Evolutionary conservation across 2,797 vertebrate species (phyloP).

Genomic region (Chromobotia macracanthus): DNA sequence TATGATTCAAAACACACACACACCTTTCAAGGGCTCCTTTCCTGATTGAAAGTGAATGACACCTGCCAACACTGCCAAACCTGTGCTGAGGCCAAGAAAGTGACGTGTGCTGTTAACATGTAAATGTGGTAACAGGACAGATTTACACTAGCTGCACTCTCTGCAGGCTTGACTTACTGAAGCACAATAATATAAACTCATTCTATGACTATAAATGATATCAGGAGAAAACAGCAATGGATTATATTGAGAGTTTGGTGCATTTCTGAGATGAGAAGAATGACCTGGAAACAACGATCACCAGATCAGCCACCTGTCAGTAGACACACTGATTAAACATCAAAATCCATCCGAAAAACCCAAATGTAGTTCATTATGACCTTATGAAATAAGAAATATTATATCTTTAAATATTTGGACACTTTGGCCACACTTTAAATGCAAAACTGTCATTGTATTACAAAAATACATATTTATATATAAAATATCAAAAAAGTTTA

Average conservation of each 20-base stretch:
- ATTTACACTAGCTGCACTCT: conserved; percentile 68
- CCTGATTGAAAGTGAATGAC: conserved; percentile 68
- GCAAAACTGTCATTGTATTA: no score
- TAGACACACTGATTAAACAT: not conserved
- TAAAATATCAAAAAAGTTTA: no score
- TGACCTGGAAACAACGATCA: not conserved
- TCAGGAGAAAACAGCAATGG: not conserved
- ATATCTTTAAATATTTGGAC: no score
- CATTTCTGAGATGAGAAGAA: conserved; percentile 11
- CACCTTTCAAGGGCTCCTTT: conserved; percentile 55
- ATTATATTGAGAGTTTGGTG: not conserved
- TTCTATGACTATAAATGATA: conserved; percentile 22
- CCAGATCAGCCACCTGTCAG: conserved; percentile 1
- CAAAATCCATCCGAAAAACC: not conserved
- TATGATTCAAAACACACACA: not conserved
- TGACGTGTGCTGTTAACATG: conserved; percentile 48
- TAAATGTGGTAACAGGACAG: conserved; percentile 54
- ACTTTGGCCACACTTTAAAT: no score
- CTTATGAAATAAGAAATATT: no score
- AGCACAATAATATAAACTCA: conserved; percentile 61
- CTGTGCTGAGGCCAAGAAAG: conserved; percentile 62
- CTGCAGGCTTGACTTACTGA: conserved; percentile 18
- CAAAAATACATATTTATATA: no score
- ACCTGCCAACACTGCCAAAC: conserved; percentile 75
- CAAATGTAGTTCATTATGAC: not conserved